Percentiles rank a stretch among this genome's conserved stretches.
phyloP scores from a whole-genome alignment of 2,888 invertebrate genomes.

The Tetropium fuscum region DNA sequence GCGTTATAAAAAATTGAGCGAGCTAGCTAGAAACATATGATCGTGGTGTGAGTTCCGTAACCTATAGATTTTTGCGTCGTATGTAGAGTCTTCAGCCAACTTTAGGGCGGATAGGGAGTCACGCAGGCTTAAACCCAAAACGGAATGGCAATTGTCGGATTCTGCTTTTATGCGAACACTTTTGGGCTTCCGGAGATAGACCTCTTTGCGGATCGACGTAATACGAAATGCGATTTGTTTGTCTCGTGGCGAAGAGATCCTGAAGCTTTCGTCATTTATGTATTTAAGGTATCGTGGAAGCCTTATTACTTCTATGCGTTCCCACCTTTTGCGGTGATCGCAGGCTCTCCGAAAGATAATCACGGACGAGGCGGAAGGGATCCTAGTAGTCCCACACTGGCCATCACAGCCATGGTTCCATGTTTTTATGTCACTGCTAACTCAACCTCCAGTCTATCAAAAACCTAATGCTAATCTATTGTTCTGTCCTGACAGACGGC shows the following conservation, averaged over 20 bases:
- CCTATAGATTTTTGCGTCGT: conserved; percentile 25
- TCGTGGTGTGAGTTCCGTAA: conserved; percentile 26
- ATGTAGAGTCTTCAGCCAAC: conserved; percentile 20
- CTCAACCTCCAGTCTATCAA: conserved; percentile 10
- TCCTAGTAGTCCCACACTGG: conserved; percentile 26
- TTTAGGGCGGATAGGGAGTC: conserved; percentile 21
- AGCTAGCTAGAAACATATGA: conserved; percentile 23
- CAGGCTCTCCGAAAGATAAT: conserved; percentile 15
- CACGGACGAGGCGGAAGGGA: conserved; percentile 24
- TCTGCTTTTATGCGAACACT: conserved; percentile 5
- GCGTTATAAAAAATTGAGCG: not conserved
- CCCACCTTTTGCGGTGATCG: conserved; percentile 25
- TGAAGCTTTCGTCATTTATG: conserved; percentile 28
- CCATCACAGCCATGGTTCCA: conserved; percentile 24
- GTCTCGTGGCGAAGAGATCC: conserved; percentile 23
- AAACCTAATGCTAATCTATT: conserved; percentile 17
- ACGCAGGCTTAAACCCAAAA: conserved; percentile 16
- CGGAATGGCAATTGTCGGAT: conserved; percentile 22
- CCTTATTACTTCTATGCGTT: conserved; percentile 29
- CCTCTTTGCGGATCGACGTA: conserved; percentile 21
- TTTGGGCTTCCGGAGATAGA: conserved; percentile 24
- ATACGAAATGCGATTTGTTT: too few relatives aligned
- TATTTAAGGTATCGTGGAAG: conserved; percentile 25
- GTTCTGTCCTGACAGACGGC: conserved; percentile 11
- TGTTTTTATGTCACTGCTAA: conserved; percentile 11